Evolutionary conservation across 2,113 vertebrate species (phyloP), one percentile per base, ranked within the genome.

Genomic region (Platysteira castanea): DNA sequence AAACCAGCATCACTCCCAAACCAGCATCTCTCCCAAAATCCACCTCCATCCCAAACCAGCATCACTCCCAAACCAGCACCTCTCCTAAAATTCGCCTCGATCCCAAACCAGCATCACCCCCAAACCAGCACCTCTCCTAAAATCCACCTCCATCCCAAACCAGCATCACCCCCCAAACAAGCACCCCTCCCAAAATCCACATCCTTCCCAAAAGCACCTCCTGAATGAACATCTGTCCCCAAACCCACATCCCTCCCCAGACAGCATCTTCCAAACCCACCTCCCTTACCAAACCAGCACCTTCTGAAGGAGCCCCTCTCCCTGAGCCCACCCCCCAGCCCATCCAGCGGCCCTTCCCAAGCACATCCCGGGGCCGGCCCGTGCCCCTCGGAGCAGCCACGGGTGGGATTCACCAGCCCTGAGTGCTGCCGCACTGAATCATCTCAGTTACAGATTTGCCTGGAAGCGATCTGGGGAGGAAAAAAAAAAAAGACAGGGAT

Each of bases 341-440:
- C 56, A n/a, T 14, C 63, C 63, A 33, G 12, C 0, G 8, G 8
- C 65, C 57, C 31, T 90, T 64, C 53, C 63, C 59, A 3, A 47
- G 6, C 33, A 5, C 47, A 44, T 17, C 27, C 22, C 69, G 5
- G 52, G 21, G 49, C 41, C 2, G 11, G 7, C 19, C 68, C 1
- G 6, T 30, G 35, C 42, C 61, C 64, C 56, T 57, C 1, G 0
- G 74, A 84, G 70, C 42, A 63, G 39, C 61, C 24, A 7, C 1
- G 6, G 54, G 4, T 19, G 41, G 68, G 33, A 54, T 75, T 27
- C 67, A 63, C 35, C 75, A 68, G 41, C 89, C 65, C 78, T 0
- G 61, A 35, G 89, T 1, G 31, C 56, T 52, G 81, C 49, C 2
- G 75, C 87, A 63, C 96, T 95, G 90, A 97, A 96, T 98, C 95